A percentile compares a stretch with the other conserved stretches of the same genome.
phyloP scores from a whole-genome alignment of 2,113 vertebrate genomes.

The Lepidothrix coronata region DNA sequence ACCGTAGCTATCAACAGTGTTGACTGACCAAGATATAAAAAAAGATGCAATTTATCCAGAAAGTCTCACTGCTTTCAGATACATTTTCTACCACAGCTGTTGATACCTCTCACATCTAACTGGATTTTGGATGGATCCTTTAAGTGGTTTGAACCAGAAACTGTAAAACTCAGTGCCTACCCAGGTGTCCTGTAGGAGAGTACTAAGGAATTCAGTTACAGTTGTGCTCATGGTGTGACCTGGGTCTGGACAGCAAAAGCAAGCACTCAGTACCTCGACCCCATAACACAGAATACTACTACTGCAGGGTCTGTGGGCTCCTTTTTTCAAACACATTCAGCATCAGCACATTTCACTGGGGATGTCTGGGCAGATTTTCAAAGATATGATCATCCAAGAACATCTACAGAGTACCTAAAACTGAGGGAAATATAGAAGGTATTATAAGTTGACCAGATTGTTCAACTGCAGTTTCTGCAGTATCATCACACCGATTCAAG shows the following conservation, averaged over 20 bases:
- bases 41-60: neutral
- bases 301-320: neutral
- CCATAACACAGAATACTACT: neutral
- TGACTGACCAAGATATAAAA: neutral
- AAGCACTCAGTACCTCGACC: neutral
- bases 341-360: neutral
- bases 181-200: neutral
- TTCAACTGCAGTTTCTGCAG: neutral
- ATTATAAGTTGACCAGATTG: neutral
- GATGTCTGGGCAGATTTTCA: neutral
- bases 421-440: neutral
- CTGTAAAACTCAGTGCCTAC: neutral
- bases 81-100: fast-evolving
- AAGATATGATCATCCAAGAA: neutral
- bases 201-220: neutral
- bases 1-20: neutral
- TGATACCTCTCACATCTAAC: neutral
- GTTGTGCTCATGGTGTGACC: neutral
- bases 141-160: neutral
- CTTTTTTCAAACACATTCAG: neutral
- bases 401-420: neutral
- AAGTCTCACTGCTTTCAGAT: neutral
- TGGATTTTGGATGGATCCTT: neutral
- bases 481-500: neutral
- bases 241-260: neutral